phyloP scores from a whole-genome alignment of 2,113 vertebrate species.

The Vanacampus margaritifer region DNA sequence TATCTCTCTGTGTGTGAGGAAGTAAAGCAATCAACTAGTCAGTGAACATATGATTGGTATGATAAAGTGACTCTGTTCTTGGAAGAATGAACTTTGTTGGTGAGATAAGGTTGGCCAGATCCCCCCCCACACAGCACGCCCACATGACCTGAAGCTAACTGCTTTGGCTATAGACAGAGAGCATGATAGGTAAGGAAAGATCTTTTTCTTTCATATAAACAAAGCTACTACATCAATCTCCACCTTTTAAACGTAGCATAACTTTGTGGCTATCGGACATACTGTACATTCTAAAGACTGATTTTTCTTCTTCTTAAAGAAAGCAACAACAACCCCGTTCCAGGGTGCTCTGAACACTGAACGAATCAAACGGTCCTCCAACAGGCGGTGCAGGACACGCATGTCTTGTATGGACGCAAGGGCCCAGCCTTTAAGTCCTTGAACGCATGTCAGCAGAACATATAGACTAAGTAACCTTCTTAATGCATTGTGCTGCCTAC shows the following conservation, averaged over 20 bases:
- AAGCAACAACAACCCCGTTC: slow-evolving; percentile 64
- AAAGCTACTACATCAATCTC: slow-evolving; percentile 22
- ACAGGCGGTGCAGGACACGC: slow-evolving; percentile 30
- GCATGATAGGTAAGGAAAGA: slow-evolving; percentile 49
- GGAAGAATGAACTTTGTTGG: slow-evolving; percentile 45
- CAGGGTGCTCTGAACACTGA: slow-evolving; percentile 48
- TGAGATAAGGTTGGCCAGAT: slow-evolving; percentile 34
- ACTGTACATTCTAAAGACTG: slow-evolving; percentile 52
- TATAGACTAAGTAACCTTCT: slow-evolving; percentile 61
- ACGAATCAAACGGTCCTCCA: slow-evolving; percentile 39
- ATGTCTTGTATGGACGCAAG: slow-evolving; percentile 19
- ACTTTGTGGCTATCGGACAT: slow-evolving; percentile 59
- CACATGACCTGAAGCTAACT: slow-evolving; percentile 50
- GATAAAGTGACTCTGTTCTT: slow-evolving; percentile 49
- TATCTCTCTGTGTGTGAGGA: neutral
- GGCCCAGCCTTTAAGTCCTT: slow-evolving; percentile 62
- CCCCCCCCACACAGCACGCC: slow-evolving; percentile 22
- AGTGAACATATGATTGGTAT: slow-evolving; percentile 41
- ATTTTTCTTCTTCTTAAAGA: slow-evolving; percentile 55
- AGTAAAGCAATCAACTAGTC: slow-evolving; percentile 41
- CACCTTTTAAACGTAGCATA: slow-evolving; percentile 56
- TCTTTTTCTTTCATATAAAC: slow-evolving; percentile 1
- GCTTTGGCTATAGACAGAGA: slow-evolving; percentile 50
- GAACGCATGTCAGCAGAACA: slow-evolving; percentile 66
- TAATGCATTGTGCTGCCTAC: slow-evolving; percentile 50